Evolutionary conservation across 2,113 vertebrate genomes (phyloP).

Genomic region (Pedionomus torquatus): DNA sequence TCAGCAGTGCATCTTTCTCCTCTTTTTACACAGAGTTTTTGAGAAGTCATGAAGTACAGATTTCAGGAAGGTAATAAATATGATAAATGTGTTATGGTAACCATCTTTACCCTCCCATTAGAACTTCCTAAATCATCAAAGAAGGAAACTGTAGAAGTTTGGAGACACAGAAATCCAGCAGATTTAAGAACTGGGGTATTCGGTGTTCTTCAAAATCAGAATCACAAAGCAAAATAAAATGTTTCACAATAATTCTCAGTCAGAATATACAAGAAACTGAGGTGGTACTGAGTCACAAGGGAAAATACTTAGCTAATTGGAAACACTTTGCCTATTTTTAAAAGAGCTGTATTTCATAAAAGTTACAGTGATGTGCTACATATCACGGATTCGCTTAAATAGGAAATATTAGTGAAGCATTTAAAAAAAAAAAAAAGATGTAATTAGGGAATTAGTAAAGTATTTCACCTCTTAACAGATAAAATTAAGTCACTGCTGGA

Average conservation of each 20-base stretch:
- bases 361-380: neutral
- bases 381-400: neutral
- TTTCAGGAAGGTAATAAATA: neutral
- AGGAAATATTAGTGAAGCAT: neutral
- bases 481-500: neutral
- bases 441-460: neutral
- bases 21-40: neutral
- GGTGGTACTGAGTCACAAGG: neutral
- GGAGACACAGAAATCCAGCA: neutral
- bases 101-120: neutral
- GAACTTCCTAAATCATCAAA: neutral
- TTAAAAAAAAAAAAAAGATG: neutral
- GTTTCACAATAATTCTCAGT: neutral
- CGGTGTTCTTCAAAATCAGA: neutral
- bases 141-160: neutral
- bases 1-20: neutral
- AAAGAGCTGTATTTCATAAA: neutral
- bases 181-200: neutral
- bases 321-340: neutral
- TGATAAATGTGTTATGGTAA: neutral
- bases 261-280: neutral
- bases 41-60: neutral
- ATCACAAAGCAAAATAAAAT: neutral
- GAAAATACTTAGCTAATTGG: neutral
- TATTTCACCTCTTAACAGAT: slow-evolving; percentile 16